Evolutionary conservation across 92 coral and sea anemone genomes (phyloP).

Genomic region (Anthopleura xanthogrammica): DNA sequence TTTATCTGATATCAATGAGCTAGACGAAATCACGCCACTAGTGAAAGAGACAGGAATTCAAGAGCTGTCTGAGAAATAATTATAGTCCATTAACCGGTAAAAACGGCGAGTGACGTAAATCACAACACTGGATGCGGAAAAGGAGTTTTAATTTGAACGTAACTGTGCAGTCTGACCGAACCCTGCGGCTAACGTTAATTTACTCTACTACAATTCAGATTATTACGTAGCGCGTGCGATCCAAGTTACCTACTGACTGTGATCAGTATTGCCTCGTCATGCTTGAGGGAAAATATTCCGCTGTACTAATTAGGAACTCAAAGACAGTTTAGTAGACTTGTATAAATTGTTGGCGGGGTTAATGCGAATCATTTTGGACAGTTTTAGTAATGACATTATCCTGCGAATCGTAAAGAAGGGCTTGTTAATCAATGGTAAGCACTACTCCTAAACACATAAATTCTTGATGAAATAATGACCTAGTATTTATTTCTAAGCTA

Average conservation of each 20-base stretch:
- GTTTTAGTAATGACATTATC: not conserved
- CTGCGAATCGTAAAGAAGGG: not conserved
- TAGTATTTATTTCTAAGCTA: not conserved
- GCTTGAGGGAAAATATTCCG: not conserved
- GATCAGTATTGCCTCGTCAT: conserved; percentile 3
- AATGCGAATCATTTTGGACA: not conserved
- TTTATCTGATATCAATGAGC: not conserved
- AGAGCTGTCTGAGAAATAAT: not conserved
- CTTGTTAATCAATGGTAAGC: conserved; percentile 1
- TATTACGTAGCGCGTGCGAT: not conserved
- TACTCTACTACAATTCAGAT: not conserved
- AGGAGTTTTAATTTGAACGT: not conserved
- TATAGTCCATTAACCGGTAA: not conserved
- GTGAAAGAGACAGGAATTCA: not conserved
- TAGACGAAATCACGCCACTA: not conserved
- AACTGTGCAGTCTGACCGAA: not conserved
- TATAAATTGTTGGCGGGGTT: not conserved
- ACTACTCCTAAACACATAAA: not conserved
- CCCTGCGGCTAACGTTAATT: not conserved
- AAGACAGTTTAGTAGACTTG: not conserved
- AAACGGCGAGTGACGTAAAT: not conserved
- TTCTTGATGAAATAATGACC: too few species aligned
- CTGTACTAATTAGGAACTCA: not conserved
- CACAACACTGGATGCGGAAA: not conserved
- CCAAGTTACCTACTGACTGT: not conserved